A percentile compares a stretch with the other conserved stretches of the same genome.
Evolutionary conservation across 2,797 vertebrate genomes (phyloP).

Genomic region (Silurus lanzhouensis): DNA sequence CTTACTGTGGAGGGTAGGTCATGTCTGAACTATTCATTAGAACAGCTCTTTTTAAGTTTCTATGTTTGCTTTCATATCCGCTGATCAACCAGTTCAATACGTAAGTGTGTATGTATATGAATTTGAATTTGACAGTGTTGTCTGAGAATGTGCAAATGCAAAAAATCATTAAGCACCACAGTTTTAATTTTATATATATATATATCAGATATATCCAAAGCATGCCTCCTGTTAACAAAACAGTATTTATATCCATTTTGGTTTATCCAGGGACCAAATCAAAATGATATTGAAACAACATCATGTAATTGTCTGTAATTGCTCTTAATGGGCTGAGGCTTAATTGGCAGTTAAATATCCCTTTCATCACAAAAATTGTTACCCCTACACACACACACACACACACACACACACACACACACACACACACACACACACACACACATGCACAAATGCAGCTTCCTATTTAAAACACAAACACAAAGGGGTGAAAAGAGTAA

Average conservation of each 20-base stretch:
- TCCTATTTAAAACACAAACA: slow-evolving; percentile 20
- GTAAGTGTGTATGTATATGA: background rate
- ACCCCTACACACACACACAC: slow-evolving; percentile 30
- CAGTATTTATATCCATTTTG: slow-evolving; percentile 50
- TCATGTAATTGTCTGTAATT: slow-evolving; percentile 60
- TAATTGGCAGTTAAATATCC: slow-evolving; percentile 58
- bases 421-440: slow-evolving; percentile 32
- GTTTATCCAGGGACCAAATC: slow-evolving; percentile 53
- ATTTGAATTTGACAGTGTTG: background rate
- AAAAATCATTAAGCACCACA: background rate
- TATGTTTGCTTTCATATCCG: background rate
- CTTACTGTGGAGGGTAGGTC: slow-evolving; percentile 5
- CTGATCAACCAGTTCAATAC: background rate
- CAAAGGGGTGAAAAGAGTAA: slow-evolving; percentile 51
- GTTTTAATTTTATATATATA: no score
- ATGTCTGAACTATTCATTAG: background rate
- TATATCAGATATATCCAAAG: no score
- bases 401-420: slow-evolving; percentile 29
- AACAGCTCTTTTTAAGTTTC: background rate
- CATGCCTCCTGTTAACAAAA: slow-evolving; percentile 19
- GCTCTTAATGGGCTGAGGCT: slow-evolving; percentile 50
- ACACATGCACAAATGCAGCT: slow-evolving; percentile 17
- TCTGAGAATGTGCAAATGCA: background rate
- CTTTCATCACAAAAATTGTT: slow-evolving; percentile 55
- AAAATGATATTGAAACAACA: slow-evolving; percentile 54